phyloP scores from a whole-genome alignment of 2,797 vertebrate species.

The Hypotaenidia philippensis region DNA sequence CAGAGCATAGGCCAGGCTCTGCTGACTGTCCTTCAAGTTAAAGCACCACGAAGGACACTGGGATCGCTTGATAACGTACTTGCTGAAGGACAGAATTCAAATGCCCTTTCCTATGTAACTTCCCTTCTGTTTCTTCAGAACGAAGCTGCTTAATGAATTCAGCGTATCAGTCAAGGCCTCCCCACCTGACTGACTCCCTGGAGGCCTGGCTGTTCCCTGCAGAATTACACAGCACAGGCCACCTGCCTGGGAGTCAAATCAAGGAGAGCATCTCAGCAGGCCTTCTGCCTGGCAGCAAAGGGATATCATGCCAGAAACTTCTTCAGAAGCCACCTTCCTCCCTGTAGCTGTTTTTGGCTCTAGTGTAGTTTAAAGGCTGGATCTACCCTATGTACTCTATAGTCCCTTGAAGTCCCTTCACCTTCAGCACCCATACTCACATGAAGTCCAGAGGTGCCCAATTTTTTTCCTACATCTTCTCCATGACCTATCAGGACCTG shows the following conservation, averaged over 20 bases:
- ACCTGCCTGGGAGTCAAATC: conserved; percentile 12
- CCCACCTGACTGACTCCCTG: neutral
- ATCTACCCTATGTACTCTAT: accelerated
- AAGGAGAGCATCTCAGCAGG: neutral
- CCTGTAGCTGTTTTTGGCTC: neutral
- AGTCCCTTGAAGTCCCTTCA: neutral
- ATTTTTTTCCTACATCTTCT: neutral
- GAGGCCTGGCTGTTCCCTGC: neutral
- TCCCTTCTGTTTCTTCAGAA: neutral
- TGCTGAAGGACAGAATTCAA: neutral
- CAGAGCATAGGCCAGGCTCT: neutral
- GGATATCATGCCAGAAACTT: neutral
- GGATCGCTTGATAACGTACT: neutral
- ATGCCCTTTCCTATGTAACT: neutral
- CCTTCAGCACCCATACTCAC: neutral
- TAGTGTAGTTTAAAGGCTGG: neutral
- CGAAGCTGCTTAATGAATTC: neutral
- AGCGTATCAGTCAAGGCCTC: neutral
- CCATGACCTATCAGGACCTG: neutral
- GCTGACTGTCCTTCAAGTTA: neutral
- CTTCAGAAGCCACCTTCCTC: neutral
- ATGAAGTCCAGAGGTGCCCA: neutral
- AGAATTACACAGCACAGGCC: neutral
- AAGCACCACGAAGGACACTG: neutral
- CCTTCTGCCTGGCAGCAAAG: neutral